Base-by-base conservation (phyloP, 2,113 vertebrate genomes). In the Tonatia bakeri region DNA sequence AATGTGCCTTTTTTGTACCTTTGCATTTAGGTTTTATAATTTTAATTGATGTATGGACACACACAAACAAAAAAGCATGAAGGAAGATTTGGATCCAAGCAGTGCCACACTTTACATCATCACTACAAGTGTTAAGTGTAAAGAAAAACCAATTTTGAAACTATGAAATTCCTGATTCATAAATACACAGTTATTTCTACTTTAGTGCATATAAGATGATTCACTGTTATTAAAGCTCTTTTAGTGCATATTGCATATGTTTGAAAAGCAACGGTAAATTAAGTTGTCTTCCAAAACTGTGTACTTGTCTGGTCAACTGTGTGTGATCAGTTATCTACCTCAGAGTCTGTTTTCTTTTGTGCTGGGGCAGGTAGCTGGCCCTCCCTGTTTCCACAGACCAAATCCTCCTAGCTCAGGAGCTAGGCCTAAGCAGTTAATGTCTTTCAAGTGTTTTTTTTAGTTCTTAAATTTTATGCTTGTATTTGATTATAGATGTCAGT, bases 1-100 rank as follows among this genome's bases (percentile, higher is more conserved):
- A 99, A 99, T 99, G 99, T 99, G 99, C 99, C 99, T 99, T 99
- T 99, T 99, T 99, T 99, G 98, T 99, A 99, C 98, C 99, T 99
- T 99, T 99, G 98, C 98, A 99, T 99, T 99, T 98, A 99, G 98
- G 99, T 98, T 98, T 99, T 98, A 98, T 99, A 98, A 98, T 99
- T 98, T 98, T 98, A 98, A 99, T 98, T 98, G 98, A 98, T 98
- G 98, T 98, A 98, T 98, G 98, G 99, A 99, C 98, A 99, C 98
- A 98, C 95, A 96, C 92, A 94, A 89, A 97, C 33, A 98, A 98
- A 94, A 95, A 98, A 98, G 98, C 98, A 99, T 98, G 99, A 99
- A 99, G 99, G 99, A 99, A 98, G 99, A 99, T 99, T 99, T 98
- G 99, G 98, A 99, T 99, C 99, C 99, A 99, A 99, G 98, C 98